Percentiles rank a stretch among this genome's conserved stretches.
phyloP scores from a whole-genome alignment of 2,113 vertebrate species.

The Sitta europaea region DNA sequence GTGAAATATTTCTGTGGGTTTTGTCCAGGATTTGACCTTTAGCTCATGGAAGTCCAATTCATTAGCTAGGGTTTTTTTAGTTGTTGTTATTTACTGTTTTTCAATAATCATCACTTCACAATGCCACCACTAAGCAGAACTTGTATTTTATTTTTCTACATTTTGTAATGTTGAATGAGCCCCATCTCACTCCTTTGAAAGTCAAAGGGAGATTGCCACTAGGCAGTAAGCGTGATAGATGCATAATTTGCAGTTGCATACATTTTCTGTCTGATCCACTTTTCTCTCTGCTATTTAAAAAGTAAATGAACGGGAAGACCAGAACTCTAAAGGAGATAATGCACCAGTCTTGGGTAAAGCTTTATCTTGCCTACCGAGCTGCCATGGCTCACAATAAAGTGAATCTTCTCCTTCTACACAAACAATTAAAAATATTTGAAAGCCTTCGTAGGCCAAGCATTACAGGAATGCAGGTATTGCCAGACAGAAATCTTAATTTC shows the following conservation, averaged over 20 bases:
- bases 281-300: slow-evolving; percentile 38
- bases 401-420: slow-evolving; percentile 37
- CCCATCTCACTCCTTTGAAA: not conserved
- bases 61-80: not conserved
- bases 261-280: slow-evolving; percentile 21
- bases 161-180: not conserved
- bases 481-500: slow-evolving; percentile 34
- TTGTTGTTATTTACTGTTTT: not conserved
- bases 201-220: not conserved
- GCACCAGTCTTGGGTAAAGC: not conserved
- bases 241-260: not conserved
- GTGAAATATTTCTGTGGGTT: not conserved
- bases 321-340: slow-evolving; percentile 31
- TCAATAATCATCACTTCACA: not conserved
- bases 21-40: not conserved
- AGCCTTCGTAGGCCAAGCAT: not conserved
- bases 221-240: not conserved
- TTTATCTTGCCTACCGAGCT: slow-evolving; percentile 51
- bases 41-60: not conserved
- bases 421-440: slow-evolving; percentile 2
- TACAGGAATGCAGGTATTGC: not conserved
- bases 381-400: slow-evolving; percentile 16
- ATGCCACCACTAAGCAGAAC: not conserved
- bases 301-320: slow-evolving; percentile 22
- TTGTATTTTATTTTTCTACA: not conserved